Evolutionary conservation across 2,888 invertebrate species (phyloP).

Genomic region (Busseola fusca): DNA sequence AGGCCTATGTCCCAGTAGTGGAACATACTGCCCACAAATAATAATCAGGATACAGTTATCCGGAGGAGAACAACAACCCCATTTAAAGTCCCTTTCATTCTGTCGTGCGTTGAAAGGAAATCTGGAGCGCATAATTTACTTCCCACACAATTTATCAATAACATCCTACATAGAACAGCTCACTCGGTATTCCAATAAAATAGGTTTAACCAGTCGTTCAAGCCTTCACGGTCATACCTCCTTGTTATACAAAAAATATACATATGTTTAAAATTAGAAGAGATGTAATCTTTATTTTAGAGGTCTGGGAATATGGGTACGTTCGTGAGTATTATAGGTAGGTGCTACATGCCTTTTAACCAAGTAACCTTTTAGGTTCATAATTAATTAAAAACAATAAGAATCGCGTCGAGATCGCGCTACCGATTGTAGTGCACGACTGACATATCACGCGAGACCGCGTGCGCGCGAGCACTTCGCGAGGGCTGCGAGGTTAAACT

Average conservation of each 20-base stretch:
- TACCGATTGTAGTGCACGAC: conserved; percentile 61
- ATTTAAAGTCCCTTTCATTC: conserved; percentile 25
- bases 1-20: neutral
- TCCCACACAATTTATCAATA: conserved; percentile 55
- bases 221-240: conserved; percentile 1
- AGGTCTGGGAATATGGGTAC: conserved; percentile 20
- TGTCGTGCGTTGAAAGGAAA: conserved; percentile 39
- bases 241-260: conserved; percentile 24
- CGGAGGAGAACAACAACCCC: conserved; percentile 11
- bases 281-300: conserved; percentile 30
- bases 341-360: conserved; percentile 23
- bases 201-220: conserved; percentile 41
- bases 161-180: conserved; percentile 46
- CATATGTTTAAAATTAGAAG: neutral
- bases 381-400: conserved; percentile 75
- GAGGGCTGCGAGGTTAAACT: conserved; percentile 22
- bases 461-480: conserved; percentile 32
- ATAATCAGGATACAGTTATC: conserved; percentile 13
- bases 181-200: conserved; percentile 35
- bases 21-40: neutral
- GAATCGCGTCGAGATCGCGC: conserved; percentile 70
- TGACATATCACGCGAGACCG: conserved; percentile 65
- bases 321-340: conserved; percentile 15
- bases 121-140: conserved; percentile 47
- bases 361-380: conserved; percentile 50